phyloP scores from a whole-genome alignment of 2,797 vertebrate species.

The Sus cebifrons region DNA sequence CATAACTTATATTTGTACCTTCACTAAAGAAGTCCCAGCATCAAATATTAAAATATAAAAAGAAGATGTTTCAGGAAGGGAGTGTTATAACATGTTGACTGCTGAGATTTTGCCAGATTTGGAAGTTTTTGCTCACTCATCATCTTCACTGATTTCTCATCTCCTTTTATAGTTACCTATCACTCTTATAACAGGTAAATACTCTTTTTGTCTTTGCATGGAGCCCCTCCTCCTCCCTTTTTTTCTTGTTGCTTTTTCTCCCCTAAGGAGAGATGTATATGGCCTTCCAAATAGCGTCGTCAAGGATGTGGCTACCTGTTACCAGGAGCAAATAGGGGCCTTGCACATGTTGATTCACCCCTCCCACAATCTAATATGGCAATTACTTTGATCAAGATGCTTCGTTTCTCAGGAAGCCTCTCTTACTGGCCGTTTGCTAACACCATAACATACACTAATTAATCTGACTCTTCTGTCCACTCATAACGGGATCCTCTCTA shows the following conservation, averaged over 20 bases:
- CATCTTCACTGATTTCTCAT: not conserved
- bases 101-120: conserved; percentile 22
- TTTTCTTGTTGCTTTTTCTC: not conserved
- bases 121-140: conserved; percentile 32
- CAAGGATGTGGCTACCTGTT: fast-evolving
- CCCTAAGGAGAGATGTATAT: not conserved
- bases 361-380: not conserved
- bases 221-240: not conserved
- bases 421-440: not conserved
- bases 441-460: not conserved
- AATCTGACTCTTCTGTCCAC: not conserved
- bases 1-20: not conserved
- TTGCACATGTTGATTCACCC: fast-evolving
- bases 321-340: not conserved
- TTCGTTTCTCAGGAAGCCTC: not conserved
- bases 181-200: not conserved
- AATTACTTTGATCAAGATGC: not conserved
- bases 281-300: not conserved
- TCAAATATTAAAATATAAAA: not conserved
- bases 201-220: not conserved
- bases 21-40: not conserved
- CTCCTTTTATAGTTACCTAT: not conserved
- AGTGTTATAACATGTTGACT: not conserved
- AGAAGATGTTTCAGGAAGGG: not conserved
- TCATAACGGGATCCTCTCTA: not conserved